Evolutionary conservation across 2,888 invertebrate genomes (phyloP), one percentile per base, ranked within the genome.

Genomic region (Operophtera brumata): DNA sequence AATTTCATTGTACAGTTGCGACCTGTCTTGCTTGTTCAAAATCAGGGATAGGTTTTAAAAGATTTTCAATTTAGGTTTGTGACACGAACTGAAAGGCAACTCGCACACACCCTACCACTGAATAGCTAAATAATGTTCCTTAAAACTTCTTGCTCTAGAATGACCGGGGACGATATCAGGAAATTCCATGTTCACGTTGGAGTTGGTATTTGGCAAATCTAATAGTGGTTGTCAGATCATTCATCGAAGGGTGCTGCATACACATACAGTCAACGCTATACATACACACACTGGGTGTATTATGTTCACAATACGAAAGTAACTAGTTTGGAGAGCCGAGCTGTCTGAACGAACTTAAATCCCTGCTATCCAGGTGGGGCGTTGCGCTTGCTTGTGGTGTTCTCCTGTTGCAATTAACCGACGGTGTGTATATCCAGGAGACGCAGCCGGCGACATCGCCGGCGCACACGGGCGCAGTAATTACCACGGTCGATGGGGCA

Each of bases 401-500:
- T 55, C 53, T 46, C 49, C 41, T 54, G 43, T 61, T 55, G 67
- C 69, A 75, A 74, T 73, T 74, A 71, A 63, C 55, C 55, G 58
- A 57, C 61, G 64, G 68, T 48, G 52, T 41, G 41, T 62, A 54
- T 65, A 64, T 64, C 39, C 50, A 56, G 54, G 43, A 59, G 52
- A 52, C 41, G 72, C 71, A 70, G 67, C 60, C 71, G 82, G 89
- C 82, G 89, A 89, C 85, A 84, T 89, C 89, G 82, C 89, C 80
- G 82, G 73, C 73, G 82, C 80, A 75, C 86, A 83, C 88, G 81
- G 80, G 78, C 66, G 77, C 77, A 80, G 81, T 83, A 88, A 89
- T 89, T 88, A 87, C 87, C 82, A 74, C 83, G 72, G 74, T 77
- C 74, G 74, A 73, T 76, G 80, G 76, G 82, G 79, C 77, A 75